Conservation (phyloP, 2,888 invertebrate genomes). For the Euzetes globulus region DNA sequence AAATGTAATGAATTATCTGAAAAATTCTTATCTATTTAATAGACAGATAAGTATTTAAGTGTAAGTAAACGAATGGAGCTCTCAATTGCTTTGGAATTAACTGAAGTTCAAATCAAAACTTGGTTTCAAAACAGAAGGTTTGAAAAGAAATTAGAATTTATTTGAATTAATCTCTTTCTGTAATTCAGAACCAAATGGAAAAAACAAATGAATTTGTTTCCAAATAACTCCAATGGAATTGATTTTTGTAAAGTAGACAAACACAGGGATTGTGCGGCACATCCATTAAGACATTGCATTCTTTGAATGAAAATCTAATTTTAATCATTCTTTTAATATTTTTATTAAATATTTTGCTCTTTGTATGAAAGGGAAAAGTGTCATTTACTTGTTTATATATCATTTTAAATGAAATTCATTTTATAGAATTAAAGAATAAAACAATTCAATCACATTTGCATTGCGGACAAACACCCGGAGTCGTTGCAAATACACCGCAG, state of each 20-base stretch:
- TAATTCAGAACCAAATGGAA: slow-evolving; percentile 81
- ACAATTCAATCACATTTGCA: neutral
- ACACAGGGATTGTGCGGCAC: neutral
- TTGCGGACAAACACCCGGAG: neutral
- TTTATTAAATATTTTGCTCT: too few species aligned
- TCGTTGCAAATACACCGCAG: neutral
- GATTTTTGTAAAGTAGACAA: neutral
- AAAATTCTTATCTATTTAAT: too few species aligned
- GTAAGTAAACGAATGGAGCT: slow-evolving; percentile 90
- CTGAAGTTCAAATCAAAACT: slow-evolving; percentile 92
- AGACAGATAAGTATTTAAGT: slow-evolving; percentile 88
- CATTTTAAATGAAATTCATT: too few species aligned
- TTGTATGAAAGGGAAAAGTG: too few species aligned
- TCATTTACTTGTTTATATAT: too few species aligned
- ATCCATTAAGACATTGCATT: neutral
- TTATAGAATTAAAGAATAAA: neutral
- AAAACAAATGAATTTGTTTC: slow-evolving; percentile 75
- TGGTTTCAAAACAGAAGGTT: slow-evolving; percentile 84
- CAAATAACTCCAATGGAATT: neutral
- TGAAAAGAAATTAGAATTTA: slow-evolving; percentile 22
- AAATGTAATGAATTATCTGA: slow-evolving; percentile 1
- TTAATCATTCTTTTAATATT: too few species aligned
- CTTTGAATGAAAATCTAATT: neutral
- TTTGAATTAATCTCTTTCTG: neutral
- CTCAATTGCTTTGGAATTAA: slow-evolving; percentile 75